Conservation (phyloP, 2,113 vertebrate species). For the Austrofundulus limnaeus region DNA sequence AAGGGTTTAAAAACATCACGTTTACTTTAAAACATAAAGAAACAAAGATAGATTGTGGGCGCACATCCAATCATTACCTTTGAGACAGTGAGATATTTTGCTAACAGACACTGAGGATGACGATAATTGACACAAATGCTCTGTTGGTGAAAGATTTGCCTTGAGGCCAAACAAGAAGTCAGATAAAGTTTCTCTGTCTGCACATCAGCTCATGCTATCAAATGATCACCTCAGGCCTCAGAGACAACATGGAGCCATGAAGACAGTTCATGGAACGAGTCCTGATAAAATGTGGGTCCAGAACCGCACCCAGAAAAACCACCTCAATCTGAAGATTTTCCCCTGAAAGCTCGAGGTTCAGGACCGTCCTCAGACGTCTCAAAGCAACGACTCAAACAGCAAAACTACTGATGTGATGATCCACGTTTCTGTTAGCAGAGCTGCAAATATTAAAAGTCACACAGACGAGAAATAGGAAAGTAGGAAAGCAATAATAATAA, state of each 20-base stretch:
- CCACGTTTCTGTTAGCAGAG: constrained; percentile 12
- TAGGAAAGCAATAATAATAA: constrained; percentile 40
- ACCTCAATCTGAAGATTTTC: constrained; percentile 59
- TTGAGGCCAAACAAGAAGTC: background rate
- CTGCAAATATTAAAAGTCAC: constrained; percentile 31
- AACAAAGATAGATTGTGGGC: too few species aligned
- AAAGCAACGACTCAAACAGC: constrained; percentile 22
- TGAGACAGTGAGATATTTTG: too few species aligned
- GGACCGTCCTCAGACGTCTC: constrained; percentile 41
- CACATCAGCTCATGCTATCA: constrained; percentile 19
- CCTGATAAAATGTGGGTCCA: constrained; percentile 13
- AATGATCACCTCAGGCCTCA: constrained; percentile 18
- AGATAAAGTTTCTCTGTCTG: constrained; percentile 1
- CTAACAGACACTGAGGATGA: too few species aligned
- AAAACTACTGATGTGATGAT: constrained; percentile 31
- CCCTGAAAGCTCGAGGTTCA: constrained; percentile 38
- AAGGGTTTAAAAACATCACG: too few species aligned
- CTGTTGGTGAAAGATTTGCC: background rate
- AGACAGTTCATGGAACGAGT: background rate
- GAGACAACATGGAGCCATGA: constrained; percentile 3
- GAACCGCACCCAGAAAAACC: constrained; percentile 13
- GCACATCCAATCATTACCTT: too few species aligned
- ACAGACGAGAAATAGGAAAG: constrained; percentile 14
- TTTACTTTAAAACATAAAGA: too few species aligned
- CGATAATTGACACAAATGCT: background rate